Evolutionary conservation across 2,888 invertebrate species (phyloP), one percentile per base, ranked within the genome.

Genomic region (Macaria notata): DNA sequence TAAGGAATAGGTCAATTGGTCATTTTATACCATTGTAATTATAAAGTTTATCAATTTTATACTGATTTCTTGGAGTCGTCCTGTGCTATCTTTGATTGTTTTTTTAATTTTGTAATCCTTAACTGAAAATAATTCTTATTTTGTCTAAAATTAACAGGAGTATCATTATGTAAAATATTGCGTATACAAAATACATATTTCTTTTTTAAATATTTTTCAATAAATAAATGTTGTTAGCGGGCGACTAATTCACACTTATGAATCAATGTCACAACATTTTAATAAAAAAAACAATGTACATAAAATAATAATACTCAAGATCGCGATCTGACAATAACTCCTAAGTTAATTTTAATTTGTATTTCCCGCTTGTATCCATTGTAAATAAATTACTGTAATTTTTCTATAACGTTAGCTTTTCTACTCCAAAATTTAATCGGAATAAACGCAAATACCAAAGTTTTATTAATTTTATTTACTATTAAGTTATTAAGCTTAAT

Each of bases 381-480:
- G 88, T 90, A 90, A 81, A 90, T 89, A 88, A 73, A 79, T 78
- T 77, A 80, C 72, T 84, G 80, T 87, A 85, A 80, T 81, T 83
- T 81, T 81, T 84, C 79, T 81, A 81, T 78, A 82, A 79, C 73
- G 75, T 75, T 84, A 84, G 83, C 84, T 84, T 84, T 88, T 85
- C 80, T 86, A 85, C 81, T 83, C 82, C 83, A 85, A 89, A 87
- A 86, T 81, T 82, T 83, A 86, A 88, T 89, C 87, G 88, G 89
- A 87, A 84, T 86, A 65, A 89, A 87, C 85, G 86, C 84, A 84
- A 79, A 91, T 91, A 89, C 91, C 91, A 91, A 91, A 91, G 91
- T 91, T 89, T 87, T 85, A 83, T 82, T 87, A 87, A 85, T 88
- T 85, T 86, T 80, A 41, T 41, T 41, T 41, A 79, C 47, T 58